These are phyloP conservation scores for Catocala fraxini DNA, from an alignment of 2,888 invertebrate species.

Conservation along the genomic window DNA sequence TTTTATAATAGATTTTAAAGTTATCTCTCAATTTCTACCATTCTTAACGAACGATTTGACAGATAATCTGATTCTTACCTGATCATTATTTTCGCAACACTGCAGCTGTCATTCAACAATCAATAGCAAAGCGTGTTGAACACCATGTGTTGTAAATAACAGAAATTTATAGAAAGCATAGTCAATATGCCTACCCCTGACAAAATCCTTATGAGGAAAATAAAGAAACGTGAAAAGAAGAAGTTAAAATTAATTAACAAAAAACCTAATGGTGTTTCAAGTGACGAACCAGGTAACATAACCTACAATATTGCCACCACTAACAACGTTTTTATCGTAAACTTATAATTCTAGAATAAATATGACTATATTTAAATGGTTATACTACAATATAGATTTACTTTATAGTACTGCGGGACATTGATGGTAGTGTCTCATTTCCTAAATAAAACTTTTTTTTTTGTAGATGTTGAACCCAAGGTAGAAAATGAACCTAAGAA, in stretches of 20 bases:
- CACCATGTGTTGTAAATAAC: conserved; percentile 25
- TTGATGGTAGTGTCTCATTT: too few relatives aligned
- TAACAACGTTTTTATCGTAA: too few relatives aligned
- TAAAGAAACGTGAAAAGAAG: conserved; percentile 92
- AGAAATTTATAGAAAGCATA: not conserved
- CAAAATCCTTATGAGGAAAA: conserved; percentile 92
- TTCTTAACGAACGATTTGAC: too few relatives aligned
- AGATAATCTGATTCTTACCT: too few relatives aligned
- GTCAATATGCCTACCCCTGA: conserved; percentile 89
- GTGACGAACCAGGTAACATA: conserved; percentile 65
- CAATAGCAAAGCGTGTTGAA: too few relatives aligned
- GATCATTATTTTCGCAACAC: not conserved
- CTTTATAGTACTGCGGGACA: too few relatives aligned
- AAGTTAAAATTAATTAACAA: conserved; percentile 87
- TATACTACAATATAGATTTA: too few relatives aligned
- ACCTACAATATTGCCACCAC: conserved; percentile 40
- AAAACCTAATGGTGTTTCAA: conserved; percentile 74
- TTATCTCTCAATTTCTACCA: too few relatives aligned
- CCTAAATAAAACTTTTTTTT: too few relatives aligned
- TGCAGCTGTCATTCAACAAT: not conserved
- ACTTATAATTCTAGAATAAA: too few relatives aligned
- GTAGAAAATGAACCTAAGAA: conserved; percentile 54
- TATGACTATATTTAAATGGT: too few relatives aligned
- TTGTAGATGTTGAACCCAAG: conserved; percentile 1
- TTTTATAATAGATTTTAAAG: too few relatives aligned